A percentile compares a stretch with the other conserved stretches of the same genome.
These are phyloP conservation scores for Napeogenes sylphis DNA, from an alignment of 2,888 invertebrate species.

Conservation along the genomic window DNA sequence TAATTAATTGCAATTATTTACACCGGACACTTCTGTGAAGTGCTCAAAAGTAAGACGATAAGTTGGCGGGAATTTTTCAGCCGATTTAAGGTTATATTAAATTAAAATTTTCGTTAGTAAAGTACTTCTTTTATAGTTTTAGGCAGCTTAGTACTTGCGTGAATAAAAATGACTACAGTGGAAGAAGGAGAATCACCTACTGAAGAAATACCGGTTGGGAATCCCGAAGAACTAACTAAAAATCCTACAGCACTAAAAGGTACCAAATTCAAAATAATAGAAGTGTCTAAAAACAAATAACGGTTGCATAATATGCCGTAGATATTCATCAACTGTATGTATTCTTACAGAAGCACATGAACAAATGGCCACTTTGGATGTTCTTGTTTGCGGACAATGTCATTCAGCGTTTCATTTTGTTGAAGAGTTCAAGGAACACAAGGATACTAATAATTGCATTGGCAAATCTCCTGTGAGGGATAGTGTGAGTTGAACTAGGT, in stretches of 20 bases:
- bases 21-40: background rate
- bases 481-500: conserved; percentile 69
- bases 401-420: conserved; percentile 87
- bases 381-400: conserved; percentile 90
- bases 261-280: conserved; percentile 38
- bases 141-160: conserved; percentile 4
- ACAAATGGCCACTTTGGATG: conserved; percentile 85
- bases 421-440: conserved; percentile 87
- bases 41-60: conserved; percentile 5
- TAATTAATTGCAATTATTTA: background rate
- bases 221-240: conserved; percentile 81
- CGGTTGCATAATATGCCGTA: background rate
- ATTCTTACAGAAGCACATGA: conserved; percentile 82
- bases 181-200: conserved; percentile 59
- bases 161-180: conserved; percentile 54
- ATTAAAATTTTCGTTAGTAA: background rate
- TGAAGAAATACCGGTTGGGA: conserved; percentile 61
- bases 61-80: conserved; percentile 52
- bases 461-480: conserved; percentile 81
- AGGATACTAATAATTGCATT: conserved; percentile 77
- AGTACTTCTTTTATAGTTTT: conserved; percentile 1
- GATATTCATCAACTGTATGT: background rate
- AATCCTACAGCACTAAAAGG: conserved; percentile 80
- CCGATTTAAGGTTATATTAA: conserved; percentile 31
- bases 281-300: background rate